These are phyloP conservation scores for Tridacna gigas DNA, from an alignment of 2,888 invertebrate genomes.

Conservation along the genomic window DNA sequence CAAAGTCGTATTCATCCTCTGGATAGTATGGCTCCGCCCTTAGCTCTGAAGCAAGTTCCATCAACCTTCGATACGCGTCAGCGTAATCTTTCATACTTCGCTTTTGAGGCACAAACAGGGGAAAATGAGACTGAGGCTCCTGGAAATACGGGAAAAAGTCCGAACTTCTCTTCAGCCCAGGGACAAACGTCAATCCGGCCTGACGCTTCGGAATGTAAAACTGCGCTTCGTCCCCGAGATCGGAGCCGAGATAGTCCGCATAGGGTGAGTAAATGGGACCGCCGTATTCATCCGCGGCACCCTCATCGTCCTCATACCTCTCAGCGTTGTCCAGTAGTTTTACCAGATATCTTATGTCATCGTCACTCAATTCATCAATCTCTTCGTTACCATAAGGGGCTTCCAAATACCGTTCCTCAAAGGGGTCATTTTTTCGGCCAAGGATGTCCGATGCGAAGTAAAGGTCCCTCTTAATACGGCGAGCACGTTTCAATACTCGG, in stretches of 20 bases:
- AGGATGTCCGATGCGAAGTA: conserved; percentile 33
- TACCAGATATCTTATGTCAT: conserved; percentile 27
- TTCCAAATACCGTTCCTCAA: conserved; percentile 25
- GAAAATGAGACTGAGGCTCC: conserved; percentile 66
- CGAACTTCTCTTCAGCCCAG: conserved; percentile 61
- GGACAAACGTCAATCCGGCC: conserved; percentile 61
- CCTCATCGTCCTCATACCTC: conserved; percentile 24
- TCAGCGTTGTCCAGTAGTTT: conserved; percentile 37
- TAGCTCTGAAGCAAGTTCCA: conserved; percentile 63
- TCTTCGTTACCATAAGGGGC: conserved; percentile 37
- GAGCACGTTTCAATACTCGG: conserved; percentile 48
- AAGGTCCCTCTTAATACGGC: conserved; percentile 53
- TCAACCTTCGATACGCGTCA: conserved; percentile 63
- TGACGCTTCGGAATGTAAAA: conserved; percentile 64
- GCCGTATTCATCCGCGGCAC: conserved; percentile 3
- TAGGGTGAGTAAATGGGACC: conserved; percentile 40
- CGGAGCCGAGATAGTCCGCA: conserved; percentile 18
- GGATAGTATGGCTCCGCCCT: conserved; percentile 24
- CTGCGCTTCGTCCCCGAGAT: conserved; percentile 41
- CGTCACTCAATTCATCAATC: conserved; percentile 31
- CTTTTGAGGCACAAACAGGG: conserved; percentile 67
- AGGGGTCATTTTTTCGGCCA: conserved; percentile 29
- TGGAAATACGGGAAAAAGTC: conserved; percentile 66
- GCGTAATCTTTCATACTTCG: conserved; percentile 56
- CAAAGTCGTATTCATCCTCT: conserved; percentile 17